Evolutionary conservation across 2,888 invertebrate genomes (phyloP).

Genomic region (Dinocampus coccinellae): DNA sequence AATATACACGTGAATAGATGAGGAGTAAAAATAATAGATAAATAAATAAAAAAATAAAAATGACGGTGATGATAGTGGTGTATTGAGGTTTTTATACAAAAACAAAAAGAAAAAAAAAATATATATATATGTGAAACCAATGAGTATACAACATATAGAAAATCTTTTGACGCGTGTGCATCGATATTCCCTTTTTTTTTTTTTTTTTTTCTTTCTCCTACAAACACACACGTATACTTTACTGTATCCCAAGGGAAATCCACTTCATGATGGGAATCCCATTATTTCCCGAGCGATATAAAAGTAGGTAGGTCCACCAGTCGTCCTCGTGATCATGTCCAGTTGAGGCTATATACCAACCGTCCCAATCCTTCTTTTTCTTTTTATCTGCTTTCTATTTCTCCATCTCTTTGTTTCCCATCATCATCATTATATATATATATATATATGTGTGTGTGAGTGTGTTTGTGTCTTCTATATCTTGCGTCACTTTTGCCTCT

Average conservation of each 20-base stretch:
- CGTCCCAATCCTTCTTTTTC: conserved; percentile 37
- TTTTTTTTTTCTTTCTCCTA: too few relatives aligned
- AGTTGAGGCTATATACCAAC: conserved; percentile 48
- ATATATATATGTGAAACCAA: conserved; percentile 45
- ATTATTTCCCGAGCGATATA: conserved; percentile 61
- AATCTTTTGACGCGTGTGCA: conserved; percentile 55
- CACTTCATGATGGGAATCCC: conserved; percentile 70
- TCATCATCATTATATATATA: neutral
- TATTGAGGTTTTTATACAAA: too few relatives aligned
- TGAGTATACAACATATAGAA: conserved; percentile 48
- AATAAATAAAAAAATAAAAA: too few relatives aligned
- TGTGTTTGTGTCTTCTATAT: neutral
- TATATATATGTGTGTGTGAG: neutral
- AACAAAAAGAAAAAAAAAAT: too few relatives aligned
- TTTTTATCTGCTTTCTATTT: conserved; percentile 16
- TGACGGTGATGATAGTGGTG: too few relatives aligned
- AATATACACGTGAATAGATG: too few relatives aligned
- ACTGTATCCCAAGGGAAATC: conserved; percentile 66
- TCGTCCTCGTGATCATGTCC: conserved; percentile 51
- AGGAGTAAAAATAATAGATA: too few relatives aligned
- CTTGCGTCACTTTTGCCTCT: neutral
- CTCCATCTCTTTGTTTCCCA: conserved; percentile 27
- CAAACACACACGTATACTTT: too few relatives aligned
- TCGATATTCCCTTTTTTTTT: conserved; percentile 60
- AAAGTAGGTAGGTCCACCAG: conserved; percentile 56